These are phyloP conservation scores for Pachypanchax playfairii DNA, from an alignment of 2,113 vertebrate species.

Conservation along the genomic window DNA sequence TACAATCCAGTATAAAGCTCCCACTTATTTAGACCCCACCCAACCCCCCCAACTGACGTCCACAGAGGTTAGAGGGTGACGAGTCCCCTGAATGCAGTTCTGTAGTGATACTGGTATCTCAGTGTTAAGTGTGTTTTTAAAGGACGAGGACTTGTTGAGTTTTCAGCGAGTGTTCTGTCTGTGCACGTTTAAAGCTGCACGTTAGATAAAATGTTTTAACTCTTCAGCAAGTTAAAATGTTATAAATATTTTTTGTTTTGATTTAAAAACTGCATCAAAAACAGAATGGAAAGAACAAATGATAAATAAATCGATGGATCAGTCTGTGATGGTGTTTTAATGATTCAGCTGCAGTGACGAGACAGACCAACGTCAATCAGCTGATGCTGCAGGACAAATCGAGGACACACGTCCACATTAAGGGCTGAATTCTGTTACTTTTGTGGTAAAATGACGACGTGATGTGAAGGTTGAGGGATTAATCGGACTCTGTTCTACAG, in stretches of 20 bases:
- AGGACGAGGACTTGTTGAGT: too few relatives aligned
- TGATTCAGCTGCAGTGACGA: not conserved
- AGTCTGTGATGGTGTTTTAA: not conserved
- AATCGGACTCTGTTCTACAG: conserved; percentile 34
- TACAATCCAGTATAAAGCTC: conserved; percentile 52
- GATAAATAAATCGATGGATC: not conserved
- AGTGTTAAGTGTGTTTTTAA: conserved; percentile 25
- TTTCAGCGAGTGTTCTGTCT: too few relatives aligned
- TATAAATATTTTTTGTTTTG: too few relatives aligned
- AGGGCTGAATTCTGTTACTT: not conserved
- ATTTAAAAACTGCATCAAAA: too few relatives aligned
- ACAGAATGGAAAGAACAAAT: not conserved
- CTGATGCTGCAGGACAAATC: not conserved
- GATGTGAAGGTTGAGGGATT: not conserved
- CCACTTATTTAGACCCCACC: conserved; percentile 46
- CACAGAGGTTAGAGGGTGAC: conserved; percentile 53
- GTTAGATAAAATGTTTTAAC: too few relatives aligned
- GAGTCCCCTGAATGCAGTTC: conserved; percentile 25
- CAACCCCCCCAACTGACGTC: conserved; percentile 32
- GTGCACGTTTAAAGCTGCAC: too few relatives aligned
- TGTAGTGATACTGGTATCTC: conserved; percentile 28
- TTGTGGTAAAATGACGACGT: too few relatives aligned
- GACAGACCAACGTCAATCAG: not conserved
- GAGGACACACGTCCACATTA: not conserved
- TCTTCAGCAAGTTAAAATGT: too few relatives aligned